These are phyloP conservation scores for Cryptoprocta ferox DNA, from an alignment of 2,797 vertebrate species.

Conservation along the genomic window DNA sequence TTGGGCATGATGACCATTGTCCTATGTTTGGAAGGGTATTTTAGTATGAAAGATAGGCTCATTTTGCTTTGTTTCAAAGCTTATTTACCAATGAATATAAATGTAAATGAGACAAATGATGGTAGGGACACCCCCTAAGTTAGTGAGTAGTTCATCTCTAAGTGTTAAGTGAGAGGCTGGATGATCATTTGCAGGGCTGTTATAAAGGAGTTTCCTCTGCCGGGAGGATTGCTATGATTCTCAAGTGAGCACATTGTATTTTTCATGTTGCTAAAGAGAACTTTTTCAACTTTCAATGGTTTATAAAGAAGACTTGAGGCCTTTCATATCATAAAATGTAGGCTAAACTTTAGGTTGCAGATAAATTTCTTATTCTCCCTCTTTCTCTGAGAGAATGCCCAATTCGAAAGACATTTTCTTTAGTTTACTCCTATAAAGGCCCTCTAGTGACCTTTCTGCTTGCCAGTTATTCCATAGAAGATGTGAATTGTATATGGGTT, in stretches of 20 bases:
- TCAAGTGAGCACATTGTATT: background rate
- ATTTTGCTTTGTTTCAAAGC: background rate
- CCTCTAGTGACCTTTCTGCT: no score
- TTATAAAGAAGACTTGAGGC: background rate
- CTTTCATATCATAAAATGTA: background rate
- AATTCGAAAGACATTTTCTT: no score
- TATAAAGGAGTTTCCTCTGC: background rate
- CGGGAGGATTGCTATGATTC: background rate
- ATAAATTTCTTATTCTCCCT: no score
- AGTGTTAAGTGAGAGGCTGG: background rate
- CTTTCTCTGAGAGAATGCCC: no score
- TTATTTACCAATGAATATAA: background rate
- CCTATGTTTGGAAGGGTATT: background rate
- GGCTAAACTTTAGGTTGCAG: slow-evolving; percentile 19
- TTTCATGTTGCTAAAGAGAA: background rate
- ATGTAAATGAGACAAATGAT: background rate
- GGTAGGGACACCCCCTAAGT: background rate
- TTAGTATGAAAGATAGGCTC: background rate
- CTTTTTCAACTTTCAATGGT: background rate
- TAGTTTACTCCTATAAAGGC: no score
- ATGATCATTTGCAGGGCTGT: background rate
- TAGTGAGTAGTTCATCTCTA: background rate
- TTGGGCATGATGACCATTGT: background rate
- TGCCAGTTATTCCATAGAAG: background rate
- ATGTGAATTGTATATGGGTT: background rate